Evolutionary conservation across 1,140 invertebrate species (phyloP).

Genomic region (Leptinotarsa defecta): DNA sequence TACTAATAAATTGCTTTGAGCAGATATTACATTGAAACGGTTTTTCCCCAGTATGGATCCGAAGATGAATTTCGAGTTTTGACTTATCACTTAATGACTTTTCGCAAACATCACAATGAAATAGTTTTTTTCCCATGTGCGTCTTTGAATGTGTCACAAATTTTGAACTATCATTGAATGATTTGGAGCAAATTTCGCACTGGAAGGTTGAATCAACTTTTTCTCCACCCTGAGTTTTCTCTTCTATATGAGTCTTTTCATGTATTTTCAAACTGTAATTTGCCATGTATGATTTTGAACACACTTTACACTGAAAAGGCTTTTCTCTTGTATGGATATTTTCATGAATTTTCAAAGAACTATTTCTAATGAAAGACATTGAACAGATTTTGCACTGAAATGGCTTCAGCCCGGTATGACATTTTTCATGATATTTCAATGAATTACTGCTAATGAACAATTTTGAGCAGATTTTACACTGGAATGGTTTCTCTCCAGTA

Average conservation of each 20-base stretch:
- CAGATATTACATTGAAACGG: constrained; percentile 59
- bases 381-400: too few relatives aligned
- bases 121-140: constrained; percentile 76
- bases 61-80: constrained; percentile 55
- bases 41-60: constrained; percentile 73
- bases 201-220: neutral
- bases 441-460: too few relatives aligned
- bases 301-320: neutral
- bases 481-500: too few relatives aligned
- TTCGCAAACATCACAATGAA: constrained; percentile 73
- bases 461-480: too few relatives aligned
- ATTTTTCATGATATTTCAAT: too few relatives aligned
- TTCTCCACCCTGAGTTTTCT: constrained; percentile 50
- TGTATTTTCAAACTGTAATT: neutral
- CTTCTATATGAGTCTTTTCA: neutral
- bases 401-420: too few relatives aligned
- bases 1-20: neutral
- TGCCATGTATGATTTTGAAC: neutral
- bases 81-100: constrained; percentile 70
- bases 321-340: too few relatives aligned
- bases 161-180: constrained; percentile 70
- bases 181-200: constrained; percentile 37
- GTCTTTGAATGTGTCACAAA: constrained; percentile 74
- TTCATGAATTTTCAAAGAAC: too few relatives aligned
- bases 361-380: too few relatives aligned